Evolutionary conservation across 2,113 vertebrate genomes (phyloP).

Genomic region (Carlito syrichta): DNA sequence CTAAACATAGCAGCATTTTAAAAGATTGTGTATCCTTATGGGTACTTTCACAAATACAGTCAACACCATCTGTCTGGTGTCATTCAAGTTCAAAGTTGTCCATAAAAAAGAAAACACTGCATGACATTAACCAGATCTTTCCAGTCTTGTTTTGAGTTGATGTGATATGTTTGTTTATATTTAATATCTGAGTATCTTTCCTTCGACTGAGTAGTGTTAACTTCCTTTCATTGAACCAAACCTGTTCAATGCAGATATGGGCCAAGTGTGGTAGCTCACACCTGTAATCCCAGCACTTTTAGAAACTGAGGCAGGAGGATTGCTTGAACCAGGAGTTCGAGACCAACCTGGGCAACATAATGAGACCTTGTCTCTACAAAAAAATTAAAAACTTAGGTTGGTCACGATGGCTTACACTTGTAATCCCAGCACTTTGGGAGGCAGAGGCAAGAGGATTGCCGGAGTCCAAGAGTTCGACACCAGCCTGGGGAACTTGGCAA

Average conservation of each 20-base stretch:
- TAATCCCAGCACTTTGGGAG: too few relatives aligned
- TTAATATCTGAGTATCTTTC: neutral
- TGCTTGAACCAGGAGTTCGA: too few relatives aligned
- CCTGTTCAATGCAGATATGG: neutral
- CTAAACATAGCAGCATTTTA: neutral
- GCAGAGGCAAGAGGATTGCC: too few relatives aligned
- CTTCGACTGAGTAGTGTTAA: neutral
- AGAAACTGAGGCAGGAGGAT: too few relatives aligned
- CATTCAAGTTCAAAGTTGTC: constrained; percentile 5
- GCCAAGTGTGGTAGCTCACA: too few relatives aligned
- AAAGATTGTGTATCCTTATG: neutral
- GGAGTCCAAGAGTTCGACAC: too few relatives aligned
- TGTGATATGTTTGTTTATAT: neutral
- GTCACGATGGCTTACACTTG: too few relatives aligned
- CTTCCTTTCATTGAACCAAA: neutral
- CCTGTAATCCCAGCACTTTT: too few relatives aligned
- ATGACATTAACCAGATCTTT: neutral
- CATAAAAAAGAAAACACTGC: neutral
- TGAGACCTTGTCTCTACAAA: too few relatives aligned
- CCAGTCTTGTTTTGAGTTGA: neutral
- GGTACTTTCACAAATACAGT: neutral
- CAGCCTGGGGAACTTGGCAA: too few relatives aligned
- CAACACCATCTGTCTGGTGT: neutral
- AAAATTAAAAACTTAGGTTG: too few relatives aligned
- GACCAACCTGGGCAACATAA: too few relatives aligned